Conservation (phyloP, 2,888 invertebrate genomes). For the Lasioglossum villosulum region DNA sequence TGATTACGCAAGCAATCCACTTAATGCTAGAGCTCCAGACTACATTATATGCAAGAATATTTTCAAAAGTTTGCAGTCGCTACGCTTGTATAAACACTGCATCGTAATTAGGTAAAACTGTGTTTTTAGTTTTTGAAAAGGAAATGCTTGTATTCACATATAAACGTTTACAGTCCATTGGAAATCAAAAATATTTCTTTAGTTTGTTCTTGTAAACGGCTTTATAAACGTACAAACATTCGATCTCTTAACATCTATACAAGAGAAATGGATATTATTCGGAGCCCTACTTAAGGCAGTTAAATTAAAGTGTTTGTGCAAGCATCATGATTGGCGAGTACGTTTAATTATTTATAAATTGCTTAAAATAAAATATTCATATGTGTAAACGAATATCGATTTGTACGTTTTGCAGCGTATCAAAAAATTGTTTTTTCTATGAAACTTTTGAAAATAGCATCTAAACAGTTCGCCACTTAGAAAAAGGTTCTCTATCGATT, state of each 20-base stretch:
- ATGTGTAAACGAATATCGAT: constrained; percentile 54
- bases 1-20: neutral
- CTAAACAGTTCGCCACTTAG: neutral
- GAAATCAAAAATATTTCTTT: neutral
- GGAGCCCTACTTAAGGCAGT: neutral
- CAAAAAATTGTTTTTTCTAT: constrained; percentile 15
- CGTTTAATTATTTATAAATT: neutral
- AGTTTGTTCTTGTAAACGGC: neutral
- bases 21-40: neutral
- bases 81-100: neutral
- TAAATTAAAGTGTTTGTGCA: constrained; percentile 7
- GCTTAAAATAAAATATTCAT: constrained; percentile 70
- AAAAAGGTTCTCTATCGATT: constrained; percentile 38
- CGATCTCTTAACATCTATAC: neutral
- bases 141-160: neutral
- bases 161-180: neutral
- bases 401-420: constrained; percentile 4
- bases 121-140: neutral
- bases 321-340: constrained; percentile 10
- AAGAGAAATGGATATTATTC: neutral
- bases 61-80: neutral
- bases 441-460: constrained; percentile 14
- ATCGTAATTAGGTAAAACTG: neutral
- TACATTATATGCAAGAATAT: neutral
- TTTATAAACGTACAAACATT: constrained; percentile 5